Evolutionary conservation across 2,113 vertebrate species (phyloP), one percentile per base, ranked within the genome.

Genomic region (Trematocara marginatum): DNA sequence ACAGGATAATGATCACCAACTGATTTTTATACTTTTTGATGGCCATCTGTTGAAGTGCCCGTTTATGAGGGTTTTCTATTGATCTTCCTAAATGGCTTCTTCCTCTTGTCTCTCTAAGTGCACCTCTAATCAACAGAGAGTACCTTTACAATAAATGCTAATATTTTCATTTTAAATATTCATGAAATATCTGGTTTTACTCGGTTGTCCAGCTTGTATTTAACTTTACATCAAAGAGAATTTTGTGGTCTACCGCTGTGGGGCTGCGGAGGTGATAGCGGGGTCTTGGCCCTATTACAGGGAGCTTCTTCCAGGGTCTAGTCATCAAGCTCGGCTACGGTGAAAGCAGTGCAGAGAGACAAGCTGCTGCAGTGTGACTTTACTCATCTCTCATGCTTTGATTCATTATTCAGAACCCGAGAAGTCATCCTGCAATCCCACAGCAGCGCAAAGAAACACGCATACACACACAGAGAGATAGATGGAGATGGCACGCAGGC

Each of bases 331-430:
- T 87, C 82, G 54, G 86, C 89, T 88, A 10, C 80, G 89, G 91
- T 79, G 88, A 90, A 91, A 91, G 90, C 89, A 66, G 80, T 79
- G 83, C 89, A 79, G 91, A 90, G 87, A 94, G 92, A 91, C 84
- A 79, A 92, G 89, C 88, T 87, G 85, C 93, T 94, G 93, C 94
- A 93, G 93, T 94, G 93, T 94, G 93, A 93, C 93, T 95, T 88
- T 89, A 91, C 92, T 95, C 83, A 90, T 92, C 91, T 95, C 74
- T 74, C 84, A 85, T 89, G 92, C 95, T 96, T 96, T 96, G 95
- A 95, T 96, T 95, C 95, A 96, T 96, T 94, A 96, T 96, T 96
- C 93, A 96, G 90, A 86, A 90, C 54, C 89, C 85, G 79, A 92
- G 89, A 91, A 94, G 91, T 93, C 87, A 59, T 92, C 92, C 92